These are phyloP conservation scores for Eristalis arbustorum DNA, from an alignment of 2,888 invertebrate genomes.

Conservation along the genomic window DNA sequence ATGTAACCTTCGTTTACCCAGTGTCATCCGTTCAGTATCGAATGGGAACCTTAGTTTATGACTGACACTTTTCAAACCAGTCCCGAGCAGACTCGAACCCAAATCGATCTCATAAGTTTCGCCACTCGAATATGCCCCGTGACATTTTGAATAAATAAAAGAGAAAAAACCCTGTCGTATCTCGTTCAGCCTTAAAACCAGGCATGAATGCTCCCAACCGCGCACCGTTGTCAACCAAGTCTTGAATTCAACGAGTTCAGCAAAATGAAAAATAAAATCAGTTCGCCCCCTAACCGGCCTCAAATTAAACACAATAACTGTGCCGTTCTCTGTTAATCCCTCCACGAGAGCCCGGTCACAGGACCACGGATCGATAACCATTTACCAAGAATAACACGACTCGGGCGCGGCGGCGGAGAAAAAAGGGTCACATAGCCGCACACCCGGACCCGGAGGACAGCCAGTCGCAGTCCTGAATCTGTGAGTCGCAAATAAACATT, in stretches of 20 bases:
- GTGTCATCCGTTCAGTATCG: not conserved
- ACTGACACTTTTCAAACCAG: not conserved
- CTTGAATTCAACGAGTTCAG: conserved; percentile 27
- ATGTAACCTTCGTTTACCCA: not conserved
- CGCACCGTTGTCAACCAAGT: conserved; percentile 15
- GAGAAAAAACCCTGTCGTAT: not conserved
- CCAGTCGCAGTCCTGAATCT: not conserved
- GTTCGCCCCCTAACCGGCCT: not conserved
- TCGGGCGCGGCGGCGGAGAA: not conserved
- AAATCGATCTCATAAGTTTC: not conserved
- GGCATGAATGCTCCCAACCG: not conserved
- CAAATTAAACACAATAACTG: conserved; percentile 35
- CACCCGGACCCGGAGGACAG: not conserved
- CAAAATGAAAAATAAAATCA: not conserved
- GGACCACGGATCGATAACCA: conserved; percentile 42
- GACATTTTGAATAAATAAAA: not conserved
- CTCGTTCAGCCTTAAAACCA: not conserved
- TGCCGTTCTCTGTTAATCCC: conserved; percentile 31
- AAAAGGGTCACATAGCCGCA: conserved; percentile 17
- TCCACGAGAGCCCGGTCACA: conserved; percentile 13
- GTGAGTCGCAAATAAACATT: conserved; percentile 31
- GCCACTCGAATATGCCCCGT: not conserved
- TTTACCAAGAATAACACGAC: conserved; percentile 28
- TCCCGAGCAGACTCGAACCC: not conserved
- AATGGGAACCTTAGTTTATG: not conserved